phyloP scores from a whole-genome alignment of 2,888 invertebrate genomes.

The Heliconius ethilla region DNA sequence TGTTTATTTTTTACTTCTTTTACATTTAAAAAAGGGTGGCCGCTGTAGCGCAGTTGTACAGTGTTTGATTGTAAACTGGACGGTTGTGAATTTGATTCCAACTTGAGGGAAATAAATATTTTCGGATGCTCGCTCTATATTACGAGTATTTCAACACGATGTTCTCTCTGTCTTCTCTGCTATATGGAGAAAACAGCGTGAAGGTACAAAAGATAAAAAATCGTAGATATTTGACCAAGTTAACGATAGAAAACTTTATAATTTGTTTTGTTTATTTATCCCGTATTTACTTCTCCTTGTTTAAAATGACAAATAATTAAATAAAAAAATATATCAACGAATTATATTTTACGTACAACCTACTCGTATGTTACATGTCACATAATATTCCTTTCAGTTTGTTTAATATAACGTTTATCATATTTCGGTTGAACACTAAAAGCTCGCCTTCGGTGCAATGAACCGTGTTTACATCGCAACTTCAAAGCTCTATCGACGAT shows the following conservation, averaged over 20 bases:
- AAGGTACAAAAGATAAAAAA: no score
- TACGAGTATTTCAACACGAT: no score
- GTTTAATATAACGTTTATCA: conserved; percentile 13
- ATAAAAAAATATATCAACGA: neutral
- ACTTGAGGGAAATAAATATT: no score
- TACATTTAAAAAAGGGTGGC: neutral
- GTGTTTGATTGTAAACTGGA: no score
- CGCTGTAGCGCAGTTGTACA: neutral
- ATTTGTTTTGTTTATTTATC: no score
- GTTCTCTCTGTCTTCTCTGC: no score
- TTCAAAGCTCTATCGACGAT: conserved; percentile 23
- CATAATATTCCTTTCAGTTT: neutral
- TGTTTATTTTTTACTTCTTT: neutral
- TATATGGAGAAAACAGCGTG: no score
- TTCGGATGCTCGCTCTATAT: no score
- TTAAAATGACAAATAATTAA: neutral
- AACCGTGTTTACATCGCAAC: conserved; percentile 25
- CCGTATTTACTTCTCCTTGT: no score
- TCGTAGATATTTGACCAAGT: no score
- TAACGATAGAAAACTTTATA: no score
- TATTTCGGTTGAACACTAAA: conserved; percentile 28
- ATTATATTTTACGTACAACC: neutral
- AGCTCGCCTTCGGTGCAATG: conserved; percentile 23
- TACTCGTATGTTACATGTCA: neutral
- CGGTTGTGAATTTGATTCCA: no score